Base-by-base conservation (phyloP, 2,888 invertebrate species). In the Coremacera marginata region DNA sequence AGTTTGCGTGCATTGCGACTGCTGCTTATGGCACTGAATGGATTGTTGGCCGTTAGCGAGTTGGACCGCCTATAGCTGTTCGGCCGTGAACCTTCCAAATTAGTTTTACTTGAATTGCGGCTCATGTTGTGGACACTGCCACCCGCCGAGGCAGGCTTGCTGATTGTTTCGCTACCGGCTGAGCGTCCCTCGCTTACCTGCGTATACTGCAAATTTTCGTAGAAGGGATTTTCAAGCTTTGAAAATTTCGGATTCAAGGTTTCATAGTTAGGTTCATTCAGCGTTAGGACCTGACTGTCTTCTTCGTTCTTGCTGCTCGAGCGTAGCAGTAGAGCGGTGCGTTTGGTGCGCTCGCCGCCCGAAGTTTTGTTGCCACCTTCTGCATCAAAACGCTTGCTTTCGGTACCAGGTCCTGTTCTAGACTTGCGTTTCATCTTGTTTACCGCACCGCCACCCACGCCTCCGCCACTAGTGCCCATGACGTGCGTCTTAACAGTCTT, bases 201-300 rank as follows among this genome's bases (percentile, higher is more conserved):
- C 34, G 77, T 80, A 55, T 79, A 82, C 2, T 82, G 82, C 73
- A 84, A 78, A 60, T 84, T 85, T 60, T 85, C 85, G 71, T 85
- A 85, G 52, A 83, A 80, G 0, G 84, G 81, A 78, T 82, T 81
- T 72, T 82, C 84, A 80, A 83, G 78, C 77, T 80, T 80, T n/a
- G 83, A 80, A 11, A 79, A 80, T 80, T 85, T 85, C 16, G 86
- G 85, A 80, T 89, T 89, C 0, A 90, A 80, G 4, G 89, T 90
- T 83, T 90, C 90, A 76, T 89, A 89, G 80, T 87, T 88, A 16
- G 89, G 89, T 79, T 90, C 89, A 72, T 85, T 86, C 34, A 87
- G 82, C 9, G 88, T 88, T 51, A 89, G 83, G 27, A 87, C 86
- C 82, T 86, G 85, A 82, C 87, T 87, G 79, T 88, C 87, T 76